Base-by-base conservation (phyloP, 2,113 vertebrate species). In the Clarias macrocephalus region DNA sequence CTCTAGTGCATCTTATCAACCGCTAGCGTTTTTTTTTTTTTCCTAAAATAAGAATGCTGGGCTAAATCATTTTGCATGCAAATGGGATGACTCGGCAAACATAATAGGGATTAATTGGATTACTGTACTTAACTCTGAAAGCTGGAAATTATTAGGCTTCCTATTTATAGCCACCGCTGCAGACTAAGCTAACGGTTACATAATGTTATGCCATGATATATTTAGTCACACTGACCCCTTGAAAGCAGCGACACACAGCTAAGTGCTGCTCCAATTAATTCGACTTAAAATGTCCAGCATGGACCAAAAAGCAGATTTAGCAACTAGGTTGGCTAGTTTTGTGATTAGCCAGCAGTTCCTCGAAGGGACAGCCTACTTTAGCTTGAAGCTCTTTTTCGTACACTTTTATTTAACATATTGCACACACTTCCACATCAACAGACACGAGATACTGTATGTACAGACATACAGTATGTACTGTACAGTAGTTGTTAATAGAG, bases 121-220 rank as follows among this genome's bases (percentile, higher is more conserved):
- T 83, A 89, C 37, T 80, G 62, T 23, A 60, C 54, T 89, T 83
- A 63, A 83, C 82, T 86, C 72, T 72, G 73, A 86, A 65, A 84
- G 42, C 56, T 30, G 54, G 12, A 80, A 84, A 72, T 86, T 28
- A 84, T 83, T 65, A 83, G n/a, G 80, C 56, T n/a, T 80, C 56
- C 76, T 30, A 63, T 60, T 82, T 88, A 68, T 42, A 63, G 75
- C 83, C 48, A 65, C 85, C 59, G 83, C 42, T 28, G 33, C n/a
- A 83, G 72, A 84, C 21, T 56, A 82, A 57, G 77, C 84, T 59
- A 66, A 85, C 56, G 62, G 66, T 90, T 91, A 85, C 57, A 68
- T 89, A 88, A 89, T 62, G 56, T 87, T 87, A 89, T n/a, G 83
- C 89, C 84, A 89, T 83, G 84, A 83, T 75, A 16, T 37, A 73